phyloP scores from a whole-genome alignment of 2,888 invertebrate species.

The Hypsopygia costalis region DNA sequence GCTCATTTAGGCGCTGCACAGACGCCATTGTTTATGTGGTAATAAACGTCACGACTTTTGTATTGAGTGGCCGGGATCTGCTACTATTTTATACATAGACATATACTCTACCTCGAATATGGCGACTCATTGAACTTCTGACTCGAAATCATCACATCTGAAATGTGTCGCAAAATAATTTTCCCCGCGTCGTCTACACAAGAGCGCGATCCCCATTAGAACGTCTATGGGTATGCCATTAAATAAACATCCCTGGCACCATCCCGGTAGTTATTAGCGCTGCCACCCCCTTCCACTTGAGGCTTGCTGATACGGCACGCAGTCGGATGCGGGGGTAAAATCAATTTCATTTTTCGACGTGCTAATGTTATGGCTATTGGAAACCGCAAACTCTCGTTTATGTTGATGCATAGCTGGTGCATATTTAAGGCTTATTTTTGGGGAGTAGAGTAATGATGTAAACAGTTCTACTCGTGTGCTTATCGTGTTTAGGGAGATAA shows the following conservation, averaged over 20 bases:
- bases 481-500: too few relatives aligned
- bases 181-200: constrained; percentile 26
- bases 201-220: constrained; percentile 61
- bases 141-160: background rate
- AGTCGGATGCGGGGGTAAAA: constrained; percentile 64
- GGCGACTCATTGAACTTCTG: background rate
- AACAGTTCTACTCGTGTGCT: background rate
- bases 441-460: background rate
- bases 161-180: constrained; percentile 34
- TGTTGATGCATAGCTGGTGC: constrained; percentile 2
- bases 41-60: too few relatives aligned
- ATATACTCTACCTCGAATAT: too few relatives aligned
- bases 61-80: too few relatives aligned
- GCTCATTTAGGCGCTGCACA: too few relatives aligned
- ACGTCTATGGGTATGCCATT: constrained; percentile 73
- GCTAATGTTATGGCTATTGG: constrained; percentile 62
- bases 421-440: background rate
- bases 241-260: constrained; percentile 76
- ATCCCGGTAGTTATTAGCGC: constrained; percentile 75
- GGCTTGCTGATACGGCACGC: constrained; percentile 74
- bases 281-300: constrained; percentile 67
- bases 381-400: constrained; percentile 37
- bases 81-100: too few relatives aligned
- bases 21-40: too few relatives aligned
- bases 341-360: constrained; percentile 79